Evolutionary conservation across 2,113 vertebrate genomes (phyloP).

Genomic region (Microcebus tavaratra): DNA sequence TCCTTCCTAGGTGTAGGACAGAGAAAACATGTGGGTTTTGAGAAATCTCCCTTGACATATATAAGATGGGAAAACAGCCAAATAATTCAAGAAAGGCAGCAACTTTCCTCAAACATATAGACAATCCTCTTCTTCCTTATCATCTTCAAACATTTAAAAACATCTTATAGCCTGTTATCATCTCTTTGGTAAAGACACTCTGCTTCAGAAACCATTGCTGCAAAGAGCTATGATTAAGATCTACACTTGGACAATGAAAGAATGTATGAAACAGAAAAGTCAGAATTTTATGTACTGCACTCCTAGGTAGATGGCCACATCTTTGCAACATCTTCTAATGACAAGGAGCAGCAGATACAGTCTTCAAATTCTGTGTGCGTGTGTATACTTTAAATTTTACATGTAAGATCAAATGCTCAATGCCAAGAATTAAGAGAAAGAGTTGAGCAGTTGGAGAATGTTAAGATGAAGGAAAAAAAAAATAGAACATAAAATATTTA

Average conservation of each 20-base stretch:
- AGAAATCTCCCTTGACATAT: not conserved
- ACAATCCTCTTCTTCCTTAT: not conserved
- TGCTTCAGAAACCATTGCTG: not conserved
- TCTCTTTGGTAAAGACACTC: not conserved
- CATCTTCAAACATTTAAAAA: not conserved
- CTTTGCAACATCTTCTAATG: not conserved
- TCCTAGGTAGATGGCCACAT: not conserved
- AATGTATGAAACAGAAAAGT: not conserved
- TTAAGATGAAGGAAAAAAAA: not conserved
- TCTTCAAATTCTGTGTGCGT: not conserved
- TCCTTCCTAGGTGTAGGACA: not conserved
- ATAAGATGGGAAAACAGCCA: not conserved
- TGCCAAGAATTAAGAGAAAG: constrained; percentile 24
- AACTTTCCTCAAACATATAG: not conserved
- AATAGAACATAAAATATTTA: not conserved
- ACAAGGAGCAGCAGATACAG: not conserved
- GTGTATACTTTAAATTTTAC: not conserved
- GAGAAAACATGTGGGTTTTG: not conserved
- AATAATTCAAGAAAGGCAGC: not conserved
- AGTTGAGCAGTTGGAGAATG: not conserved
- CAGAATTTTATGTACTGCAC: not conserved
- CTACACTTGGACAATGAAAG: not conserved
- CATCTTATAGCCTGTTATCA: too few species aligned
- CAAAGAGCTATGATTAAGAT: not conserved
- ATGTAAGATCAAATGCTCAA: not conserved